Conservation (phyloP, 2,888 invertebrate species). For the Punctoribates punctum region DNA sequence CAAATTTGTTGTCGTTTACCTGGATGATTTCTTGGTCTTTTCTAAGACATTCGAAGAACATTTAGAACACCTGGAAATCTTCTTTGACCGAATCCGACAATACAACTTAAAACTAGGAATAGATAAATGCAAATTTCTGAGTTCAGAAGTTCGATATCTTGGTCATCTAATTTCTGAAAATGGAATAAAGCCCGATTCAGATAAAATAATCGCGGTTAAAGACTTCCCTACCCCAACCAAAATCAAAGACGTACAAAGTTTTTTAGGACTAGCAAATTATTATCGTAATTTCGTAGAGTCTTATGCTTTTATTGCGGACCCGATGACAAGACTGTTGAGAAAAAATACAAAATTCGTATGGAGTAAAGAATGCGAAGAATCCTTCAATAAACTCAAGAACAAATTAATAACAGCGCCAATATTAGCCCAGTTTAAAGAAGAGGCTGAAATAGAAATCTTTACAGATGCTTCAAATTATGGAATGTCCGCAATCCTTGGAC, state of each 20-base stretch:
- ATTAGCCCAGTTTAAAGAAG: conserved; percentile 48
- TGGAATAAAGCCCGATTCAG: neutral
- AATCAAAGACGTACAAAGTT: neutral
- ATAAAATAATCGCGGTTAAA: neutral
- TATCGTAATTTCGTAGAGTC: conserved; percentile 16
- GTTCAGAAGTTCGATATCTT: neutral
- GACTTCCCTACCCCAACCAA: neutral
- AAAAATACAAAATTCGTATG: conserved; percentile 37
- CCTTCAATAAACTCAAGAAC: conserved; percentile 35
- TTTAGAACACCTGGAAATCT: conserved; percentile 39
- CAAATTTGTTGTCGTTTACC: conserved; percentile 46
- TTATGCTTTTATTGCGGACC: neutral
- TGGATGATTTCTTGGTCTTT: conserved; percentile 49
- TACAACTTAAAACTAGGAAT: conserved; percentile 42
- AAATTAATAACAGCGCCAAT: conserved; percentile 44
- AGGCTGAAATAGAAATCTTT: conserved; percentile 46
- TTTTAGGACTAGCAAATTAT: conserved; percentile 12
- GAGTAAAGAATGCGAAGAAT: neutral
- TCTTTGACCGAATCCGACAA: conserved; percentile 45
- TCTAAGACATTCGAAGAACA: conserved; percentile 46
- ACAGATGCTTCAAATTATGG: conserved; percentile 49
- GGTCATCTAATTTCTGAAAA: neutral
- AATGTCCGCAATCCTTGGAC: conserved; percentile 31
- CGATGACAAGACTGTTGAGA: conserved; percentile 15
- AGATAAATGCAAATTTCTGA: conserved; percentile 1